Percentiles rank a stretch among this genome's conserved stretches.
These are phyloP conservation scores for Corella eumyota DNA, from an alignment of 23 tunicate genomes.

Conservation along the genomic window DNA sequence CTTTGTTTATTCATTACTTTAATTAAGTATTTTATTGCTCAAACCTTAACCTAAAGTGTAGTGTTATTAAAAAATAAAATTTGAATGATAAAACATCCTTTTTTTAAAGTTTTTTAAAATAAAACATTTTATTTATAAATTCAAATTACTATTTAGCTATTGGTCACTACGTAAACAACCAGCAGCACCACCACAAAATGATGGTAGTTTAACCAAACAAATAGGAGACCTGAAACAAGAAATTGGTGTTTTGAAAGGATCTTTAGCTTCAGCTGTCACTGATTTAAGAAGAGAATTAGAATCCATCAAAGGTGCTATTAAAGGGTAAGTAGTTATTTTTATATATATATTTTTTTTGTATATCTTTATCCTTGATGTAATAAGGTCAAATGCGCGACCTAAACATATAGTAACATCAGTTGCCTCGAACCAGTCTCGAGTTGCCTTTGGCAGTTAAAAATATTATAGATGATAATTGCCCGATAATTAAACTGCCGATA, in stretches of 20 bases:
- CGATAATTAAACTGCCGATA: too few relatives aligned
- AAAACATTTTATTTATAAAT: not conserved
- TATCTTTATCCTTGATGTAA: not conserved
- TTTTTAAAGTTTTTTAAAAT: not conserved
- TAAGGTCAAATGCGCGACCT: not conserved
- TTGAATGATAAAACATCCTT: too few relatives aligned
- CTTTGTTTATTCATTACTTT: too few relatives aligned
- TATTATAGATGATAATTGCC: not conserved
- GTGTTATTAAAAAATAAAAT: too few relatives aligned
- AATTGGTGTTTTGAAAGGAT: slow-evolving; percentile 24
- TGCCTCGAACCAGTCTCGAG: not conserved
- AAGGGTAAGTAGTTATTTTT: slow-evolving; percentile 4
- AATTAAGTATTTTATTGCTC: too few relatives aligned
- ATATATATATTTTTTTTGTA: not conserved
- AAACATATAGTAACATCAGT: not conserved
- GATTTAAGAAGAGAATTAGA: slow-evolving; percentile 41
- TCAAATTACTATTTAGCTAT: not conserved
- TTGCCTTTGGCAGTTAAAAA: too few relatives aligned
- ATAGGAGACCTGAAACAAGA: slow-evolving; percentile 49
- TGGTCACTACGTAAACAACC: not conserved
- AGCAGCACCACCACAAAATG: not conserved
- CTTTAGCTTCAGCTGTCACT: slow-evolving; percentile 22
- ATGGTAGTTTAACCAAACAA: slow-evolving; percentile 11
- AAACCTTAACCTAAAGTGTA: too few relatives aligned
- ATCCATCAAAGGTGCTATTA: slow-evolving; percentile 13